A percentile compares a stretch with the other conserved stretches of the same genome.
These are phyloP conservation scores for Petaurus breviceps DNA, from an alignment of 2,113 vertebrate genomes.

Conservation along the genomic window DNA sequence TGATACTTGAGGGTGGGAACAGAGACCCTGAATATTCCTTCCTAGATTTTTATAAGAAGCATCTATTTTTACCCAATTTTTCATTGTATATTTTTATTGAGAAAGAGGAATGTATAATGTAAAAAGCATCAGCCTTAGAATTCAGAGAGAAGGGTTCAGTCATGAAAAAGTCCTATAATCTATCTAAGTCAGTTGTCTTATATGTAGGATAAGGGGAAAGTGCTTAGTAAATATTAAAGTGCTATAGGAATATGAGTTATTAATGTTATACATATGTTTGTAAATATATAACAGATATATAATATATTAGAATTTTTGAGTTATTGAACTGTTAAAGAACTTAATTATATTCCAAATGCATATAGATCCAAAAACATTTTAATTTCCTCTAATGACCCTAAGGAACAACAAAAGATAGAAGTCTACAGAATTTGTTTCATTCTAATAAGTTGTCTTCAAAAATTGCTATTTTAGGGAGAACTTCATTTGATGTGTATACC, in stretches of 20 bases:
- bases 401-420: too few species aligned
- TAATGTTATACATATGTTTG: background rate
- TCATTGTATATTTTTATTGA: background rate
- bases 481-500: background rate
- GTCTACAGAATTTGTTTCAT: too few species aligned
- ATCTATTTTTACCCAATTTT: background rate
- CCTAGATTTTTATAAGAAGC: conserved; percentile 38
- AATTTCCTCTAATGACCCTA: background rate
- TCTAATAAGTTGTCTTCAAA: background rate
- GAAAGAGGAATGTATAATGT: background rate
- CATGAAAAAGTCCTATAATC: background rate
- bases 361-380: background rate
- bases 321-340: background rate
- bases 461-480: background rate
- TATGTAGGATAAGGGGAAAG: background rate
- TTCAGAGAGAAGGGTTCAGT: background rate
- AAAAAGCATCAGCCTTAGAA: background rate
- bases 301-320: background rate
- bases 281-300: background rate
- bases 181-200: background rate
- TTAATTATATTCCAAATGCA: background rate
- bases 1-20: background rate
- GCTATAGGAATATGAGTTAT: background rate
- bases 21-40: conserved; percentile 2
- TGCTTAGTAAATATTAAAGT: background rate